Conservation (phyloP, 2,113 vertebrate genomes). For the Aegypius monachus region DNA sequence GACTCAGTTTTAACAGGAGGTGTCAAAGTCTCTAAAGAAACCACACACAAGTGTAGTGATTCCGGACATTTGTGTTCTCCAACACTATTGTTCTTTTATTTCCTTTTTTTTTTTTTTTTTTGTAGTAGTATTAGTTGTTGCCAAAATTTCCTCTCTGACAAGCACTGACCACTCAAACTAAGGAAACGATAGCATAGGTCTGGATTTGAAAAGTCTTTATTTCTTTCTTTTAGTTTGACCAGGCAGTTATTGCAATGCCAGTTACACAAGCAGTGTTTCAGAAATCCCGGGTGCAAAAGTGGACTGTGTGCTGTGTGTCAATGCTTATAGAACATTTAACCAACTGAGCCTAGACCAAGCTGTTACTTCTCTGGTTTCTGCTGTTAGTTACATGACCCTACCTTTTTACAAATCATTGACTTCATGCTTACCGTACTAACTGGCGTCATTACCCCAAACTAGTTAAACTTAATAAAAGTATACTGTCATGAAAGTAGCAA, state of each 20-base stretch:
- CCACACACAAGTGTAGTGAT: background rate
- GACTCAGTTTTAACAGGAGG: background rate
- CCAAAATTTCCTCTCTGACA: background rate
- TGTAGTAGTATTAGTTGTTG: too few relatives aligned
- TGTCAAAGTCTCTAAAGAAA: background rate
- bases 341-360: background rate
- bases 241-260: background rate
- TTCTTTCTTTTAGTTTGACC: background rate
- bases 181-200: background rate
- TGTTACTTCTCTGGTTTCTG: background rate
- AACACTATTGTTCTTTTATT: background rate
- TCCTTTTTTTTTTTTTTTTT: background rate
- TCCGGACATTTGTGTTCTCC: background rate
- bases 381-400: background rate
- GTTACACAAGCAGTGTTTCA: background rate
- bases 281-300: background rate
- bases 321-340: background rate
- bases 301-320: background rate
- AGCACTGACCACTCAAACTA: background rate
- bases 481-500: background rate
- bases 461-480: background rate
- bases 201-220: background rate
- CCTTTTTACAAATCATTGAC: background rate
- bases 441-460: background rate
- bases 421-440: background rate